Evolutionary conservation across 2,888 invertebrate genomes (phyloP), one percentile per base, ranked within the genome.

Genomic region (Rhamnusium bicolor): DNA sequence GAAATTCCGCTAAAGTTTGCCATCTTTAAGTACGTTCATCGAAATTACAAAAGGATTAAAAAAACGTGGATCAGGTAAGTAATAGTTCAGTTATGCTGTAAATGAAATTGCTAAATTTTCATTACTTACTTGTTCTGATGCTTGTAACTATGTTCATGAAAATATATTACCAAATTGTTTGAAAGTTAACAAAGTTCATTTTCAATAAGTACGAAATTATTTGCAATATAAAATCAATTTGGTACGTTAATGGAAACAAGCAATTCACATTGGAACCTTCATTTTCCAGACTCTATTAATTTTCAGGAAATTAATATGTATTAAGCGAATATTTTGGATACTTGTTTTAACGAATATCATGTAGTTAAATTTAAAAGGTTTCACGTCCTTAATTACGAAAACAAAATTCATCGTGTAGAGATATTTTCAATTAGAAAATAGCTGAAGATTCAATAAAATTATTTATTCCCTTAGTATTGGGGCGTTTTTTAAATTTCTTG

Each of bases 261-360:
- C 61, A 47, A 47, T 58, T 58, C 10, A 58, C 16, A 61, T 46
- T 12, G 14, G 18, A 61, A 61, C n/a, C 46, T 40, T 8, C 29
- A 19, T 46, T 46, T 46, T 61, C 61, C 61, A 16, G n/a, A 46
- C 21, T 21, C 14, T 46, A 46, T 40, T 61, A 46, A 18, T 46
- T 61, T 51, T 3, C 61, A 46, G 61, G 61, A 61, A 60, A 60
- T 21, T 32, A 60, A 56, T 21, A 40, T 60, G 8, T 47, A 61
- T 61, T 61, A 61, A 61, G 24, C 46, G 40, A 61, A 46, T 46
- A 61, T 61, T 61, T 61, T 24, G 61, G 21, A 61, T 61, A 61
- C 40, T 61, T 56, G 56, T 56, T 56, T 24, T 46, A 61, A 21
- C 21, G 58, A 58, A 58, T 58, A 58, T 58, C 27, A 58, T 19